phyloP scores from a whole-genome alignment of 2,888 invertebrate genomes.

The Oxyteleia sp. region DNA sequence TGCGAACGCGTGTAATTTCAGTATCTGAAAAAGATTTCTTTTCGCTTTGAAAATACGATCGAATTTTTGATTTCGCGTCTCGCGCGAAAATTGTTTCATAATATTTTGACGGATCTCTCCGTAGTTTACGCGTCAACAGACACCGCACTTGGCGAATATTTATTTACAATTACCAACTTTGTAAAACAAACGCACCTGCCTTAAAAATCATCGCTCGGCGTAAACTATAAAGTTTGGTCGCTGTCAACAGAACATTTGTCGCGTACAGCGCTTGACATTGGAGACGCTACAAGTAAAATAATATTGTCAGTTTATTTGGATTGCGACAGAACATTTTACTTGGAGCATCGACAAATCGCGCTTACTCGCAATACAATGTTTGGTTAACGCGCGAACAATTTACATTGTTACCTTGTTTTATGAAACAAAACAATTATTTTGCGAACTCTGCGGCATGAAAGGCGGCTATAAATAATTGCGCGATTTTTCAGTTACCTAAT shows the following conservation, averaged over 20 bases:
- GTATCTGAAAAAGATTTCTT: too few relatives aligned
- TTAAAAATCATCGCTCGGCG: conserved; percentile 12
- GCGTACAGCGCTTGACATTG: conserved; percentile 45
- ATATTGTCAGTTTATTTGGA: conserved; percentile 57
- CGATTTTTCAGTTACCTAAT: too few relatives aligned
- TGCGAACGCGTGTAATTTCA: too few relatives aligned
- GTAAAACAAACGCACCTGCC: conserved; percentile 25
- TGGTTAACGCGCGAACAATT: neutral
- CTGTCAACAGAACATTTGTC: conserved; percentile 51
- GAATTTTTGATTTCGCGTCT: too few relatives aligned
- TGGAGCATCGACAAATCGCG: conserved; percentile 48
- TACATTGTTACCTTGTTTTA: neutral
- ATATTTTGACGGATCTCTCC: conserved; percentile 5
- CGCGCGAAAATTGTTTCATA: too few relatives aligned
- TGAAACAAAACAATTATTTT: neutral
- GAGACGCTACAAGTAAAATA: conserved; percentile 49
- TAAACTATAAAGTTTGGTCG: conserved; percentile 32
- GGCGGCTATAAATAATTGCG: too few relatives aligned
- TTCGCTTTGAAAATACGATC: too few relatives aligned
- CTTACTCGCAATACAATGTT: conserved; percentile 27
- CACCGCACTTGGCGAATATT: conserved; percentile 12
- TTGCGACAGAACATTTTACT: conserved; percentile 54
- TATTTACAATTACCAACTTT: conserved; percentile 39
- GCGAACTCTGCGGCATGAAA: too few relatives aligned
- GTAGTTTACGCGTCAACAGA: neutral